Evolutionary conservation across 1,140 invertebrate genomes (phyloP), one percentile per base, ranked within the genome.

Genomic region (Monochamus saltuarius): DNA sequence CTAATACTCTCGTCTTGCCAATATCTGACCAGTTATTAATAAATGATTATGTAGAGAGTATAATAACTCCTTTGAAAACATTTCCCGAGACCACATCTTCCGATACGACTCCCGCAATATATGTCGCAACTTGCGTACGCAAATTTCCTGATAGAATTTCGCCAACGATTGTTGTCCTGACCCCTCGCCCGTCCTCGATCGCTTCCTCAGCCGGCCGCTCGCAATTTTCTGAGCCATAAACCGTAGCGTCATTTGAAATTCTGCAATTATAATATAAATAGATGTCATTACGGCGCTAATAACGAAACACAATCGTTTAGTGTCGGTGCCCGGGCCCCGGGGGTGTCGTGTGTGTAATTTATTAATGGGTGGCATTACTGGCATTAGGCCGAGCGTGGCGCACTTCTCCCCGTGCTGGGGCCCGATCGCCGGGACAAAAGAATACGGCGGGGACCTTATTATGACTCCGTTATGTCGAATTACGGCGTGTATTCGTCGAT

Each of bases 261-360:
- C 69, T 56, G 65, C 70, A 75, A 75, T 75, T 75, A 75, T 73
- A 75, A 75, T 73, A 75, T 73, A 75, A 75, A 75, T 75, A 72
- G 73, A 72, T 67, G 67, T 72, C 65, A 74, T 74, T 74, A 75
- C 69, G 56, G 56, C 64, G 68, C 70, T 73, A 75, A 75, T 75
- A 75, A 72, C 69, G 67, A 65, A 67, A 72, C 70, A 71, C 67
- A 71, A 75, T 73, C 70, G 74, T 69, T 72, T 70, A 68, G 66
- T 71, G 68, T 61, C 71, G 65, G 66, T 64, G 38, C 43, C 34
- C 38, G 16, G 56, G 59, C 68, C 75, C 69, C 73, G 38, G 43
- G 75, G 75, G 75, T 73, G 72, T 68, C 67, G 67, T 75, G 69
- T 65, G 61, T 62, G 70, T 73, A 75, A 76, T 76, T 76, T 76